A percentile compares a stretch with the other conserved stretches of the same genome.
phyloP scores from a whole-genome alignment of 2,113 vertebrate genomes.

The Brachypodius melanocephalos region DNA sequence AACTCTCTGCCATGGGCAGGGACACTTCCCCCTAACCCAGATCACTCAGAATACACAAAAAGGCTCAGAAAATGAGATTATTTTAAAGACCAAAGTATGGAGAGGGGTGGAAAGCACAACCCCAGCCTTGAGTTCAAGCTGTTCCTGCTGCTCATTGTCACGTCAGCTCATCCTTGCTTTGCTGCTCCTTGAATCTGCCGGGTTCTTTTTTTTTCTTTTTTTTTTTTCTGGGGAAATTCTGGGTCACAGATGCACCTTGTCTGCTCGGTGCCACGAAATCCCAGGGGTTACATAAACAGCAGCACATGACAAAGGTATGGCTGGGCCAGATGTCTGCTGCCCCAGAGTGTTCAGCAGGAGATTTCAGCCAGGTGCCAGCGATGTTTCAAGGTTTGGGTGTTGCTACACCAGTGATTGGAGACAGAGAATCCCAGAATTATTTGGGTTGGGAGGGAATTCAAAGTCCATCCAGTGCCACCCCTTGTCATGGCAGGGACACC shows the following conservation, averaged over 20 bases:
- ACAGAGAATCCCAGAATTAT: background rate
- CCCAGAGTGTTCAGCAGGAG: background rate
- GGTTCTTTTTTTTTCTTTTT: background rate
- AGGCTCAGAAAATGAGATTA: rapidly evolving
- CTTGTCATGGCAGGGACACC: background rate
- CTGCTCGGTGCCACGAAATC: background rate
- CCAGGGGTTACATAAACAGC: background rate
- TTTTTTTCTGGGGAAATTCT: background rate
- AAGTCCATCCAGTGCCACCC: background rate
- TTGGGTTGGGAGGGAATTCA: background rate
- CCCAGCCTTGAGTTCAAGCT: background rate
- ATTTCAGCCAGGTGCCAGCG: background rate
- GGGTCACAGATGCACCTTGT: slow-evolving; percentile 3
- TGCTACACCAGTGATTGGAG: background rate
- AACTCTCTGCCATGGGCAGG: background rate
- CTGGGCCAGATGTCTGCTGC: background rate
- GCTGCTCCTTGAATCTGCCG: background rate
- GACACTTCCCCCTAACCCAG: background rate
- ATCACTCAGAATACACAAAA: background rate
- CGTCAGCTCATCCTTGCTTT: background rate
- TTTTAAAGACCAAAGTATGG: background rate
- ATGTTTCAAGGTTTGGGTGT: background rate
- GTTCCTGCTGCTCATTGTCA: rapidly evolving
- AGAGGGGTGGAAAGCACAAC: background rate
- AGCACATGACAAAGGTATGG: background rate